phyloP scores from a whole-genome alignment of 1,140 invertebrate genomes.

The Musca vetustissima region DNA sequence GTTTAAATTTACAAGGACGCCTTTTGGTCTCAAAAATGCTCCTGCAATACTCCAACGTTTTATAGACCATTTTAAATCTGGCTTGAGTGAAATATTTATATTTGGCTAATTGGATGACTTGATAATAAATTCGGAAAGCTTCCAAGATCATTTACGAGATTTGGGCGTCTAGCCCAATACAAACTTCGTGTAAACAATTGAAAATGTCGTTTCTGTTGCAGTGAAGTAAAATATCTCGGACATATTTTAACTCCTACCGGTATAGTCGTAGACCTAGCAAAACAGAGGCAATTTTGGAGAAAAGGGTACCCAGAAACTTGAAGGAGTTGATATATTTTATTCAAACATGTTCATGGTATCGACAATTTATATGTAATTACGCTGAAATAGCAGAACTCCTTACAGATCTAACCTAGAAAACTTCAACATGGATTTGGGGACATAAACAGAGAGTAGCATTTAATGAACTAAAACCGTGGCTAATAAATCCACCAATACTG shows the following conservation, averaged over 20 bases:
- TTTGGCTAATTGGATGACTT: not conserved
- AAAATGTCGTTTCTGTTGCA: slow-evolving; percentile 13
- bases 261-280: slow-evolving; percentile 31
- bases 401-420: slow-evolving; percentile 29
- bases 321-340: slow-evolving; percentile 29
- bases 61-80: slow-evolving; percentile 38
- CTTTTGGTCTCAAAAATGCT: slow-evolving; percentile 53
- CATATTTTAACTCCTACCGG: slow-evolving; percentile 28
- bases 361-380: too few relatives aligned
- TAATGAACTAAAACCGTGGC: slow-evolving; percentile 17
- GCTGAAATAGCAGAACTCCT: slow-evolving; percentile 30
- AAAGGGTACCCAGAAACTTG: slow-evolving; percentile 27
- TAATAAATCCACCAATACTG: slow-evolving; percentile 27
- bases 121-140: not conserved
- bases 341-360: slow-evolving; percentile 28
- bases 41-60: slow-evolving; percentile 53
- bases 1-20: slow-evolving; percentile 53
- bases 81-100: not conserved
- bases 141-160: not conserved
- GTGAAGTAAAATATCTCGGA: not conserved
- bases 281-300: slow-evolving; percentile 25
- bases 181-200: not conserved
- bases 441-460: slow-evolving; percentile 11
- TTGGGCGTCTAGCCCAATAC: not conserved
- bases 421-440: slow-evolving; percentile 28